A percentile compares a stretch with the other conserved stretches of the same genome.
phyloP scores from a whole-genome alignment of 1,140 invertebrate genomes.

The Epicauta chinensis region DNA sequence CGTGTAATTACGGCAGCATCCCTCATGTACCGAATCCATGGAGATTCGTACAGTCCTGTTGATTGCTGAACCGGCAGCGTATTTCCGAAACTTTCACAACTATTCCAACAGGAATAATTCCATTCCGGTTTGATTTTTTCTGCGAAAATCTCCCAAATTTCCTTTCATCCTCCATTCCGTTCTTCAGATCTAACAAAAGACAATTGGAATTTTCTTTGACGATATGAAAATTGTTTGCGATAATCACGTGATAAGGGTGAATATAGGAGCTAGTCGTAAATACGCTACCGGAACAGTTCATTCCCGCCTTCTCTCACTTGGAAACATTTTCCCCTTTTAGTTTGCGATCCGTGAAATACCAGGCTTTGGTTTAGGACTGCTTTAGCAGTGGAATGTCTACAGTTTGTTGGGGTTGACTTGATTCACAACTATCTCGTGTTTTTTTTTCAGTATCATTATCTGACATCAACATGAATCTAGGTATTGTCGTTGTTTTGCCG shows the following conservation, averaged over 20 bases:
- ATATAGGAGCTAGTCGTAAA: too few relatives aligned
- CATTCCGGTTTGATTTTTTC: slow-evolving; percentile 1
- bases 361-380: slow-evolving; percentile 29
- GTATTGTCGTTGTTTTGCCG: slow-evolving; percentile 5
- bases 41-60: slow-evolving; percentile 13
- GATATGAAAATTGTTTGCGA: too few relatives aligned
- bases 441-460: slow-evolving; percentile 26
- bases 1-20: slow-evolving; percentile 11
- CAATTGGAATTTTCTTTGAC: too few relatives aligned
- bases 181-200: too few relatives aligned
- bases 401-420: slow-evolving; percentile 16
- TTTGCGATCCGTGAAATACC: slow-evolving; percentile 32
- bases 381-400: slow-evolving; percentile 24
- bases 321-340: slow-evolving; percentile 31
- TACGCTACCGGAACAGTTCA: slow-evolving; percentile 17
- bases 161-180: too few relatives aligned
- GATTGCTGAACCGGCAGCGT: slow-evolving; percentile 13
- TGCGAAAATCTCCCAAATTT: not conserved
- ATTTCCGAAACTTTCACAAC: slow-evolving; percentile 4
- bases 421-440: slow-evolving; percentile 21
- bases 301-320: slow-evolving; percentile 26
- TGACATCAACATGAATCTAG: slow-evolving; percentile 30
- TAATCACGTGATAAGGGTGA: too few relatives aligned
- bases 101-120: not conserved
- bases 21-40: slow-evolving; percentile 10